These are phyloP conservation scores for Antechinus stuartii DNA, from an alignment of 2,113 vertebrate genomes.

Conservation along the genomic window DNA sequence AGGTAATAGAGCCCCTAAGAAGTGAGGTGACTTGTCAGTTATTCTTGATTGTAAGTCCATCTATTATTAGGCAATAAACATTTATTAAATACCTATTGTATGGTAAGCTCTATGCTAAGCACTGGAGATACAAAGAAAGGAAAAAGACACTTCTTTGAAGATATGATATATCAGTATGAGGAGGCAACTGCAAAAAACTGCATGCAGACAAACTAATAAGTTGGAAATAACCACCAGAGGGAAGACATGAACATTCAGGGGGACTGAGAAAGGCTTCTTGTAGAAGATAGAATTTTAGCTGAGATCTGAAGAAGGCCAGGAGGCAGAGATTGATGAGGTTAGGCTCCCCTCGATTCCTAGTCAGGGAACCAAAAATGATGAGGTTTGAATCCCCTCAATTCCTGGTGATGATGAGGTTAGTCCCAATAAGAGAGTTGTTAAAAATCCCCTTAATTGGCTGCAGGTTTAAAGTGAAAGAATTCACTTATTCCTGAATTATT, in stretches of 20 bases:
- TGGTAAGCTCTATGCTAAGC: too few species aligned
- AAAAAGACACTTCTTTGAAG: not conserved
- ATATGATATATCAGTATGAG: not conserved
- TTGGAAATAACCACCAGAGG: not conserved
- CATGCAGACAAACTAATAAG: not conserved
- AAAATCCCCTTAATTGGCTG: too few species aligned
- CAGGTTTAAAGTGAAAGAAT: too few species aligned
- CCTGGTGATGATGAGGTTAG: too few species aligned
- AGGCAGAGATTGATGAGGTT: not conserved
- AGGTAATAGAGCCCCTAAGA: not conserved
- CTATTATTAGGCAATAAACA: not conserved
- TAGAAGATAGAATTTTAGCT: not conserved
- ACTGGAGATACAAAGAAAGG: not conserved
- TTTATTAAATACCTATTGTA: not conserved
- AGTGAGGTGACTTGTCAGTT: not conserved
- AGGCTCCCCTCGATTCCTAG: too few species aligned
- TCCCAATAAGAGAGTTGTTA: too few species aligned
- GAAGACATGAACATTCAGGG: not conserved
- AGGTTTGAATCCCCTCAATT: too few species aligned
- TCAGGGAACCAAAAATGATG: too few species aligned
- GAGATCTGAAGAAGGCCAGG: not conserved
- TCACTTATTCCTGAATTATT: too few species aligned
- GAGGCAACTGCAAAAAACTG: not conserved
- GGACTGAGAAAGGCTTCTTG: not conserved
- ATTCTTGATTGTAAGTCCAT: not conserved